Conservation (phyloP, 37 sponge, comb jelly and placozoan genomes). For the Lycopodina hypogea region DNA sequence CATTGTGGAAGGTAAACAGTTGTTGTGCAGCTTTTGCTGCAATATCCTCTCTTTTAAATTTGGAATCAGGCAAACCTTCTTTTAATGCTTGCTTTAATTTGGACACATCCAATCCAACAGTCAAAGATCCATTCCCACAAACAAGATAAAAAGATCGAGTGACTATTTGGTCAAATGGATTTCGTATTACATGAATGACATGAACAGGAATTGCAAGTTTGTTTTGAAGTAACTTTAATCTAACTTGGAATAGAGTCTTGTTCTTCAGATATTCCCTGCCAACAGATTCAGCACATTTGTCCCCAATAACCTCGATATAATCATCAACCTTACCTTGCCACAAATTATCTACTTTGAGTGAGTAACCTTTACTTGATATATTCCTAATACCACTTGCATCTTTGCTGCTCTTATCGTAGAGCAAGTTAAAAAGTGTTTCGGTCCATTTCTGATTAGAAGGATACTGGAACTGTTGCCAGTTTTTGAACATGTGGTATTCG, state of each 20-base stretch:
- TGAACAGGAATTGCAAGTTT: background rate
- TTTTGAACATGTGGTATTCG: too few species aligned
- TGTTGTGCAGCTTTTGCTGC: too few species aligned
- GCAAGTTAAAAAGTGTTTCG: background rate
- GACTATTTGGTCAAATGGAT: conserved; percentile 4
- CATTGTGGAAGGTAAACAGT: too few species aligned
- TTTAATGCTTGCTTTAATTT: too few species aligned
- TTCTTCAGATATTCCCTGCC: background rate
- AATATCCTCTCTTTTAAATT: too few species aligned
- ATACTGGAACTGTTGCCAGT: too few species aligned
- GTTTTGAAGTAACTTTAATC: background rate
- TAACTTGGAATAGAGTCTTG: background rate
- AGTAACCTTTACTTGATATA: background rate
- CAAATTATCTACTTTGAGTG: background rate
- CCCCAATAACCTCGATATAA: background rate
- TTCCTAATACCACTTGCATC: background rate
- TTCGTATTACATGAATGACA: conserved; percentile 3
- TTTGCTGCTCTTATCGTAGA: background rate
- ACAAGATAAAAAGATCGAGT: background rate
- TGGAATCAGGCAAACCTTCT: too few species aligned
- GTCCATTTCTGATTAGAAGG: too few species aligned
- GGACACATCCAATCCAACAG: too few species aligned
- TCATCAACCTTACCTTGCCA: background rate
- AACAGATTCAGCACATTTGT: background rate
- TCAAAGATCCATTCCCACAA: too few species aligned